Percentiles rank a stretch among this genome's conserved stretches.
Evolutionary conservation across 2,888 invertebrate species (phyloP).

Genomic region (Drosophila nr. fundita): DNA sequence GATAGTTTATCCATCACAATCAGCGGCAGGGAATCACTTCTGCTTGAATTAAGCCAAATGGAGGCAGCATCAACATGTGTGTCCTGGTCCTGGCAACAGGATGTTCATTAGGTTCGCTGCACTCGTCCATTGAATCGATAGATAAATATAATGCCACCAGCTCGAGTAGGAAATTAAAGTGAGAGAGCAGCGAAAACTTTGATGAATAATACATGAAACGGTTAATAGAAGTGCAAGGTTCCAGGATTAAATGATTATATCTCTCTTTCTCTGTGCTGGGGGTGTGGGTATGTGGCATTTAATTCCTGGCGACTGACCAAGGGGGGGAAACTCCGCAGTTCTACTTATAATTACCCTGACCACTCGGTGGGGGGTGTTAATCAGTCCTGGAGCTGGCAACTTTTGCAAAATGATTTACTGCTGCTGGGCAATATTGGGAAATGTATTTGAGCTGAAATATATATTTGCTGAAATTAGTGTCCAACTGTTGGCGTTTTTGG

Average conservation of each 20-base stretch:
- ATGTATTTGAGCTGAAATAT: slow-evolving; percentile 6
- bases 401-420: slow-evolving; percentile 56
- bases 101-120: slow-evolving; percentile 80
- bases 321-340: background rate
- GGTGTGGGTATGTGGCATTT: slow-evolving; percentile 36
- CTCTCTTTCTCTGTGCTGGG: slow-evolving; percentile 12
- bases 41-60: slow-evolving; percentile 72
- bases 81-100: slow-evolving; percentile 55
- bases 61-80: slow-evolving; percentile 16
- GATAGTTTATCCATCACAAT: slow-evolving; percentile 80
- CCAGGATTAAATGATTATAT: slow-evolving; percentile 75
- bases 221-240: slow-evolving; percentile 52
- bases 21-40: slow-evolving; percentile 74
- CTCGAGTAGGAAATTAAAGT: slow-evolving; percentile 33
- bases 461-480: slow-evolving; percentile 59
- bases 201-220: slow-evolving; percentile 76
- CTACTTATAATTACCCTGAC: slow-evolving; percentile 61
- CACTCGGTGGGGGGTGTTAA: slow-evolving; percentile 39
- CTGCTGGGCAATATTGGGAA: slow-evolving; percentile 29
- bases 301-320: slow-evolving; percentile 42
- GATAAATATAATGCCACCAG: slow-evolving; percentile 43
- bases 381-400: slow-evolving; percentile 33
- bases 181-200: slow-evolving; percentile 22
- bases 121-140: slow-evolving; percentile 70
- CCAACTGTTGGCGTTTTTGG: slow-evolving; percentile 23